Evolutionary conservation across 2,113 vertebrate species (phyloP).

Genomic region (Stigmatopora argus): DNA sequence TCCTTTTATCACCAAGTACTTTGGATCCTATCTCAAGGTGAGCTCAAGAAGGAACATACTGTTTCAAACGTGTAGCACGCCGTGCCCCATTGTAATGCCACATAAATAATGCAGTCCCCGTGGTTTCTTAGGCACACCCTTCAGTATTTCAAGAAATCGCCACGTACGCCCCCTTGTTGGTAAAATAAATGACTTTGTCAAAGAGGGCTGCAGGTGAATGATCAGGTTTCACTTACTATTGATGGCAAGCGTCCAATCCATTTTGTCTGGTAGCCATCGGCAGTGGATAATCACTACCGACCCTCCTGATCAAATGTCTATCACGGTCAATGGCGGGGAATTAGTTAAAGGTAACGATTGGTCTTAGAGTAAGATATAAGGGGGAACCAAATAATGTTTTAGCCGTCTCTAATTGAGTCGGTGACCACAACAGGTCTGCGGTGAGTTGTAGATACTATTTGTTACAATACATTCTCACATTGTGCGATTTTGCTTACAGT

Average conservation of each 20-base stretch:
- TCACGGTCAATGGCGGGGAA: no score
- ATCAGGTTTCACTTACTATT: no score
- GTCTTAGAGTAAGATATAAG: neutral
- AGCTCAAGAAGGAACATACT: conserved; percentile 33
- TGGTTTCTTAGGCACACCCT: neutral
- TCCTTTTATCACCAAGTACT: conserved; percentile 96
- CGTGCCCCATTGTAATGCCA: neutral
- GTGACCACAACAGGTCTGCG: conserved; percentile 8
- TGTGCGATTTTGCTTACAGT: conserved; percentile 37
- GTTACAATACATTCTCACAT: conserved; percentile 23
- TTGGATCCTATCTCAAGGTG: conserved; percentile 97
- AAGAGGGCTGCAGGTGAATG: neutral
- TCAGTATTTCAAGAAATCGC: neutral
- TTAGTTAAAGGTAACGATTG: neutral
- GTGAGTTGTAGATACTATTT: conserved; percentile 16
- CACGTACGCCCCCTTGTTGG: neutral
- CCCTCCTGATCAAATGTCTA: no score
- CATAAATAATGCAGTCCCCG: neutral
- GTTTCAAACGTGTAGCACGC: neutral
- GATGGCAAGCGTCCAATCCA: no score
- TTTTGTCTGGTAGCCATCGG: no score
- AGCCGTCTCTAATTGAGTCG: neutral
- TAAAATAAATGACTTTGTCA: neutral
- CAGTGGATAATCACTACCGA: no score
- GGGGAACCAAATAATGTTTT: neutral